Evolutionary conservation across 1,140 invertebrate genomes (phyloP).

Genomic region (Heliconius eleuchia): DNA sequence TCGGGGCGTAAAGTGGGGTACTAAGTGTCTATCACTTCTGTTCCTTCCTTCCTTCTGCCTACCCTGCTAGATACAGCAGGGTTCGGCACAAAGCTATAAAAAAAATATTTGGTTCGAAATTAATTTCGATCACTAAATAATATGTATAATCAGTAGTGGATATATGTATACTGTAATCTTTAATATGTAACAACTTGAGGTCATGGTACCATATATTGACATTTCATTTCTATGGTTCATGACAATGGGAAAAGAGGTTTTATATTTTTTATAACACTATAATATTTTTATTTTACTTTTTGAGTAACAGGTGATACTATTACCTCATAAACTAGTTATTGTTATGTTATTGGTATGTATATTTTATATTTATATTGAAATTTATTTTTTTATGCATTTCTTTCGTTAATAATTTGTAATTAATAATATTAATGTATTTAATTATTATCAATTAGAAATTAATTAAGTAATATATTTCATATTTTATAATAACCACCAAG

Average conservation of each 20-base stretch:
- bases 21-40: no score
- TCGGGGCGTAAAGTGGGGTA: no score
- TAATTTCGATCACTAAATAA: background rate
- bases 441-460: background rate
- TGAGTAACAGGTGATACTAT: constrained; percentile 16
- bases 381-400: constrained; percentile 8
- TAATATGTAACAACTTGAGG: background rate
- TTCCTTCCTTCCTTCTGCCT: no score
- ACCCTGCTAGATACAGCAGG: no score
- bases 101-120: no score
- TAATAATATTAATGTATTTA: no score
- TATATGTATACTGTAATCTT: background rate
- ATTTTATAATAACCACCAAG: background rate
- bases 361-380: constrained; percentile 11
- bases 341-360: constrained; percentile 7
- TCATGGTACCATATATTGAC: background rate
- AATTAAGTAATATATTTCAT: background rate
- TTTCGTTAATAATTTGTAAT: background rate
- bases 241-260: background rate
- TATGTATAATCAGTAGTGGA: background rate
- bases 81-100: no score
- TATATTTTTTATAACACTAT: constrained; percentile 4
- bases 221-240: background rate
- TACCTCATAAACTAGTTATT: constrained; percentile 18
- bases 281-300: background rate